Percentiles rank a stretch among this genome's conserved stretches.
Conservation (phyloP, 2,797 vertebrate genomes). For the Simalia tracyae region DNA sequence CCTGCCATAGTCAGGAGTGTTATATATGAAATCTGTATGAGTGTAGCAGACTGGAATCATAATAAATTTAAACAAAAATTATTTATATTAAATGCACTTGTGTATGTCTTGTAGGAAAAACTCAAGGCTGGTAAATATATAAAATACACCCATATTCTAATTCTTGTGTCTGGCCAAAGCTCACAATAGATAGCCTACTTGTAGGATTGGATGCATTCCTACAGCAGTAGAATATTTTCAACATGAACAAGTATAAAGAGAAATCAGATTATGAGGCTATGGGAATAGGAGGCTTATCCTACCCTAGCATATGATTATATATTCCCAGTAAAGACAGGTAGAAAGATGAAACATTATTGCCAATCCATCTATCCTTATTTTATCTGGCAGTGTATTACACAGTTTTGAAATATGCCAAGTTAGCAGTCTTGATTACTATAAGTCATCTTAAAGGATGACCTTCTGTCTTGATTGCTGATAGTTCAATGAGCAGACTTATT, state of each 20-base stretch:
- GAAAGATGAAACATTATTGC: background rate
- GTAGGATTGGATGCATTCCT: background rate
- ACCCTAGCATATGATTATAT: background rate
- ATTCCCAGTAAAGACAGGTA: background rate
- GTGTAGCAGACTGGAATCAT: no score
- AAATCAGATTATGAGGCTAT: background rate
- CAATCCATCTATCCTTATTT: background rate
- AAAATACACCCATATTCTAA: no score
- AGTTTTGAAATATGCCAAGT: background rate
- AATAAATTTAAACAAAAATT: no score
- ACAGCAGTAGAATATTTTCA: background rate
- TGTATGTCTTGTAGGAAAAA: no score
- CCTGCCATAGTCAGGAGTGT: no score
- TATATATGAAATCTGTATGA: no score
- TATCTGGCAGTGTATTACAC: background rate
- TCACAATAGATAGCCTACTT: background rate
- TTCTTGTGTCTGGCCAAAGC: background rate
- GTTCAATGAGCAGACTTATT: background rate
- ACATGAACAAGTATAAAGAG: background rate
- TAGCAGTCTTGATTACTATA: background rate
- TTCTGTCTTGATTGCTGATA: background rate
- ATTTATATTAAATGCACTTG: no score
- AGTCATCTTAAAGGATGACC: background rate
- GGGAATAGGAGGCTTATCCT: background rate
- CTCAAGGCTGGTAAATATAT: no score